Conservation (phyloP, 2,888 invertebrate species). For the Scaptomyza tumidula region DNA sequence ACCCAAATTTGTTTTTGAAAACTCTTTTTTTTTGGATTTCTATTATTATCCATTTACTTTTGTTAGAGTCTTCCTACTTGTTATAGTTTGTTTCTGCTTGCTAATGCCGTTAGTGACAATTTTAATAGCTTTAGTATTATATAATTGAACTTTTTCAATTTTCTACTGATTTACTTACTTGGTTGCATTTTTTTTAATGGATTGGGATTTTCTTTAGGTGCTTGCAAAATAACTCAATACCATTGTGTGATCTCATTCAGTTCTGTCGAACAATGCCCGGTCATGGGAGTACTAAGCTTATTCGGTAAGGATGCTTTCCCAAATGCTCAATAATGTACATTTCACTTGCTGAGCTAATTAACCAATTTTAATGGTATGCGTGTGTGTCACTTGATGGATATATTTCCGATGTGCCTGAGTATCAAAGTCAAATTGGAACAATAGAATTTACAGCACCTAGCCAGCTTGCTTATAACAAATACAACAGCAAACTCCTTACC, state of each 20-base stretch:
- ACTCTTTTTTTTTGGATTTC: neutral
- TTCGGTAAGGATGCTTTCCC: neutral
- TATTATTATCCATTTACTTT: neutral
- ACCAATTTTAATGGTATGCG: neutral
- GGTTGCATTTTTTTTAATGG: too few relatives aligned
- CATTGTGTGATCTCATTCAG: neutral
- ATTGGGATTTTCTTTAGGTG: neutral
- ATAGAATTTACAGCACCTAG: constrained; percentile 28
- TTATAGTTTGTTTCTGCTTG: neutral
- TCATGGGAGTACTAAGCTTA: neutral
- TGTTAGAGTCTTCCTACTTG: neutral
- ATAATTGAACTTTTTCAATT: neutral
- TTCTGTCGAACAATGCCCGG: neutral
- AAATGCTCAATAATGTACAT: neutral
- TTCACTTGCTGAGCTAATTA: neutral
- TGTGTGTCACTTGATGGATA: neutral
- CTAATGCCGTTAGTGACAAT: neutral
- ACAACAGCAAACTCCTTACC: constrained; percentile 12
- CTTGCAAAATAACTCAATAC: neutral
- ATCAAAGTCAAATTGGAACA: constrained; percentile 21
- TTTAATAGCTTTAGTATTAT: neutral
- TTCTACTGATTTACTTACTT: neutral
- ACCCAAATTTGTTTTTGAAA: neutral
- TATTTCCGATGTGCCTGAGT: neutral
- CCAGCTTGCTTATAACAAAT: constrained; percentile 4